A percentile compares a stretch with the other conserved stretches of the same genome.
Evolutionary conservation across 2,113 vertebrate species (phyloP).

Genomic region (Hoplias malabaricus): DNA sequence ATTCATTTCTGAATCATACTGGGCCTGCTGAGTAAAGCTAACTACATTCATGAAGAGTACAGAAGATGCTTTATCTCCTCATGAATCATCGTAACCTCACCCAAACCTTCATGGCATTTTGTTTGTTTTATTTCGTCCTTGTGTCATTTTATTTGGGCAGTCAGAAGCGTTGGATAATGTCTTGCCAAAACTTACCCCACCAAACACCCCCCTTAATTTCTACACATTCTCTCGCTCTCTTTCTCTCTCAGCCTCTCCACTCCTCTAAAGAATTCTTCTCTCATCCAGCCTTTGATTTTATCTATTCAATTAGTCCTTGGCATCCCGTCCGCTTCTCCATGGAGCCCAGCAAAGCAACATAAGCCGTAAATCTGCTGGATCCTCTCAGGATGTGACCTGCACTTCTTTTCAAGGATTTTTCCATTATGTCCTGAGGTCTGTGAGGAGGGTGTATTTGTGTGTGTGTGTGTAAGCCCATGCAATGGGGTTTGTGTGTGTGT

Average conservation of each 20-base stretch:
- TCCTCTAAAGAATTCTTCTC: conserved; percentile 26
- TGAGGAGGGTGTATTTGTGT: conserved; percentile 42
- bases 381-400: conserved; percentile 38
- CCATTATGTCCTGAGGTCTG: conserved; percentile 26
- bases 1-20: conserved; percentile 15
- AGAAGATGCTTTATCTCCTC: not conserved
- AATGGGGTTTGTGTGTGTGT: conserved; percentile 25
- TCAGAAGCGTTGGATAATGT: not conserved
- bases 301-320: conserved; percentile 55
- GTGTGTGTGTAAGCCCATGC: conserved; percentile 23
- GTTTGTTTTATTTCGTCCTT: not conserved
- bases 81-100: not conserved
- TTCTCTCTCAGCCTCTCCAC: not conserved
- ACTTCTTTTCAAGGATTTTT: conserved; percentile 42
- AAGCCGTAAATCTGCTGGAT: conserved; percentile 41
- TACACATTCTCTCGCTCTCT: not conserved
- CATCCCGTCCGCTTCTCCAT: conserved; percentile 35
- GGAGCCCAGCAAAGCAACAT: conserved; percentile 36
- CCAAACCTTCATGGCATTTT: not conserved
- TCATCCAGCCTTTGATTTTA: conserved; percentile 49
- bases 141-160: conserved; percentile 1
- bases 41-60: not conserved
- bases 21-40: conserved; percentile 9
- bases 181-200: no score
- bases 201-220: no score